Evolutionary conservation across 2,797 vertebrate genomes (phyloP), one percentile per base, ranked within the genome.

Genomic region (Lutjanus campechanus): DNA sequence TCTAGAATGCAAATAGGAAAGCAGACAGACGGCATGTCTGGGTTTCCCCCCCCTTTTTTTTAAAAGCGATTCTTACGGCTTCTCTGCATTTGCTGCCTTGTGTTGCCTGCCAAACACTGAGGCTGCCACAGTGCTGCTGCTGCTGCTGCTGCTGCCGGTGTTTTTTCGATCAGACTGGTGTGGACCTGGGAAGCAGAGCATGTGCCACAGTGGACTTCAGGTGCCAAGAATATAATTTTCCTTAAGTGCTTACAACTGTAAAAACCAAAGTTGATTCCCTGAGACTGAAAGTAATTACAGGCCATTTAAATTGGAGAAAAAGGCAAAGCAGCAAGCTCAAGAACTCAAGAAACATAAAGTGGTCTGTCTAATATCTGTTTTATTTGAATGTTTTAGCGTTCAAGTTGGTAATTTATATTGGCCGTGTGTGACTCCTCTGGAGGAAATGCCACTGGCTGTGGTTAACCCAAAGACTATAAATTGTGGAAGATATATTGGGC

Each of bases 211-310:
- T 79, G 82, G 77, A 91, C 71, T 82, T 86, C 84, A 92, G 84
- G 87, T 95, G 93, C 92, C 94, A 95, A 87, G 91, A 88, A 91
- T 91, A 91, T 93, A 84, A 94, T 93, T 93, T 94, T 89, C 84
- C 85, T 86, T 88, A 93, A 94, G 87, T 93, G 77, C 90, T 92
- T 91, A 92, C 92, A 95, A 94, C 93, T 95, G 92, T 93, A 89
- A 91, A 94, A 95, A 93, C 86, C 71, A 64, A 85, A 83, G 85
- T 82, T 86, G 85, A 89, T 93, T 94, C 85, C 83, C 74, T 51
- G 78, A 77, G 89, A 93, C 87, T 90, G 85, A 94, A 90, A 89
- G 91, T 90, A 94, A 95, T 95, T 91, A 91, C 72, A 66, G 79
- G 65, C 64, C 67, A 50, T 88, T 92, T 78, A 81, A 90, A 89